A percentile compares a stretch with the other conserved stretches of the same genome.
Evolutionary conservation across 2,888 invertebrate species (phyloP).

Genomic region (Lasioglossum marginatum): DNA sequence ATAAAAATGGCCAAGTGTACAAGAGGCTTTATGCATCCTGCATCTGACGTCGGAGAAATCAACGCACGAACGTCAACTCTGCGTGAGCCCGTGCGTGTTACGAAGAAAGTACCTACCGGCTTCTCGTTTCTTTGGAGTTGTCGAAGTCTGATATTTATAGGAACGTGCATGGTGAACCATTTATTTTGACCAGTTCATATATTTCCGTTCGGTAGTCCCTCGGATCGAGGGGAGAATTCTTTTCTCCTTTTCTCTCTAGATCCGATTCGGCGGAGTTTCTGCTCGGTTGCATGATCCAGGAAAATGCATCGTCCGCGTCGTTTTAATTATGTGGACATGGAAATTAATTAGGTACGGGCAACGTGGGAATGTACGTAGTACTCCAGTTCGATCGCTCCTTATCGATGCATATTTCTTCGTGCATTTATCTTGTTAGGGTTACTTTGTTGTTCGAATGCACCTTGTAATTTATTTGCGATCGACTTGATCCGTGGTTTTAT

Average conservation of each 20-base stretch:
- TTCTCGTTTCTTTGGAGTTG: conserved; percentile 34
- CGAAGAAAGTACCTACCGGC: conserved; percentile 25
- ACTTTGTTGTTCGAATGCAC: not conserved
- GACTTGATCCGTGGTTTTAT: not conserved
- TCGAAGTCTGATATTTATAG: conserved; percentile 60
- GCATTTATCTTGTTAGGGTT: not conserved
- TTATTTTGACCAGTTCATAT: conserved; percentile 31
- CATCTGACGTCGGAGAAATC: conserved; percentile 49
- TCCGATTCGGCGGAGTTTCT: not conserved
- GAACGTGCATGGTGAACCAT: conserved; percentile 50
- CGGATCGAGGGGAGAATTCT: not conserved
- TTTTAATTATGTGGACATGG: conserved; percentile 47
- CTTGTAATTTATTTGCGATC: not conserved
- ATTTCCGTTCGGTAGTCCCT: conserved; percentile 16
- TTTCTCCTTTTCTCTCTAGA: not conserved
- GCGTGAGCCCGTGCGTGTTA: conserved; percentile 68
- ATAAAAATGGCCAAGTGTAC: not conserved
- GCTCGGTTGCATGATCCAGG: conserved; percentile 16
- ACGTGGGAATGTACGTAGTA: conserved; percentile 14
- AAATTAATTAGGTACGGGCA: conserved; percentile 40
- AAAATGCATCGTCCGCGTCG: conserved; percentile 25
- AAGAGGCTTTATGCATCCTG: not conserved
- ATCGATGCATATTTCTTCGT: not conserved
- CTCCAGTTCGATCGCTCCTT: not conserved
- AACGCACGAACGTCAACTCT: conserved; percentile 57